phyloP scores from a whole-genome alignment of 2,113 vertebrate species.

The Crotalus helleri region DNA sequence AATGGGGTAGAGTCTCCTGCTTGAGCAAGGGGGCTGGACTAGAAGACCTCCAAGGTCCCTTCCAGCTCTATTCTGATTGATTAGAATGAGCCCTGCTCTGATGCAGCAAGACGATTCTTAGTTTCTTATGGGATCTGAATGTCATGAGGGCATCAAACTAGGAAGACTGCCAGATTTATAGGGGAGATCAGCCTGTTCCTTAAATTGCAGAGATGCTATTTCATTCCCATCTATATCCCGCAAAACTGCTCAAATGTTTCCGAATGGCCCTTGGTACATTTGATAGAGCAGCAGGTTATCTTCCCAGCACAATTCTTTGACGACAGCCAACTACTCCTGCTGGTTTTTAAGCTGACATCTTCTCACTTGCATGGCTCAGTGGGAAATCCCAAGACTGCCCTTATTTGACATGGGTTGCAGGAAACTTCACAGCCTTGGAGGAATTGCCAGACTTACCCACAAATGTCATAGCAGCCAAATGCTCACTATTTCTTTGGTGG shows the following conservation, averaged over 20 bases:
- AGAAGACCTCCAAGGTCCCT: background rate
- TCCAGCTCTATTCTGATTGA: background rate
- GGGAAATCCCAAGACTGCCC: slow-evolving; percentile 42
- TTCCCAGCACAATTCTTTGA: slow-evolving; percentile 12
- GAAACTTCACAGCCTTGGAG: background rate
- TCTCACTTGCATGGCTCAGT: slow-evolving; percentile 44
- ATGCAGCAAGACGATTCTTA: background rate
- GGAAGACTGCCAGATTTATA: background rate
- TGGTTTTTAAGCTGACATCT: slow-evolving; percentile 28
- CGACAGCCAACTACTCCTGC: background rate
- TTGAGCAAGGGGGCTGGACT: background rate
- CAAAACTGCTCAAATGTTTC: background rate
- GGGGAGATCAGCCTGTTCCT: background rate
- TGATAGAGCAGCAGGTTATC: slow-evolving; percentile 26
- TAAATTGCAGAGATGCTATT: slow-evolving; percentile 1
- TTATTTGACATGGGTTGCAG: background rate
- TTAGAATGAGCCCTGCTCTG: background rate
- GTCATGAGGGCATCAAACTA: background rate
- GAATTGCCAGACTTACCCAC: slow-evolving; percentile 42
- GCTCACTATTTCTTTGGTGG: slow-evolving; percentile 48
- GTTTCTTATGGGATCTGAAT: background rate
- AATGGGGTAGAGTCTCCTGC: background rate
- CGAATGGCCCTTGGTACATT: slow-evolving; percentile 16
- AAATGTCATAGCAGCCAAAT: slow-evolving; percentile 9
- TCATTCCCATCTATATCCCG: background rate